Evolutionary conservation across 92 coral and sea anemone genomes (phyloP), one percentile per base, ranked within the genome.

Genomic region (Galaxea fascicularis): DNA sequence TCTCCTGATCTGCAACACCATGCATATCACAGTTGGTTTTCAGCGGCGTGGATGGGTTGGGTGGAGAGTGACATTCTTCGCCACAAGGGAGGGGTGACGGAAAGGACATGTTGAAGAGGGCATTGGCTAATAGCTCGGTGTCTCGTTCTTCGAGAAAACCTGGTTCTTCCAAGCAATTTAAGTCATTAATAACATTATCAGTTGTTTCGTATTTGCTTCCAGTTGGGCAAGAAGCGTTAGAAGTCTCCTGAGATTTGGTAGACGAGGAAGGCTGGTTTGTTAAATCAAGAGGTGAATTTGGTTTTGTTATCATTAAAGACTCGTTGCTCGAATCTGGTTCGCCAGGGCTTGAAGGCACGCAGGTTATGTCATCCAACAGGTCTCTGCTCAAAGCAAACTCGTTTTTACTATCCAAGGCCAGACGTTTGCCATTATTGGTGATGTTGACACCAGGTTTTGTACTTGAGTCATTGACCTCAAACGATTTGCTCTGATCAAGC

Each of bases 61-160:
- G 98, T 0, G 98, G 98, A 4, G 98, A 94, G n/a, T 31, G 44
- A 22, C 79, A 71, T 20, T 59, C 68, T 21, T 67, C 81, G 8
- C 62, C 79, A 15, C 41, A 35, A 24, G 89, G 44, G 9, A 31
- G 73, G 20, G 95, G 98, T 39, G 98, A 94, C 85, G 89, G 71
- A 57, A 66, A 89, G 6, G 98, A 94, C 98, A 94, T 94, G 73
- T 89, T 92, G 56, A 92, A 94, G 35, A 94, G 77, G 0, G 95
- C 98, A 63, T 90, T 92, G 18, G 90, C 93, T 46, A 83, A 92
- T 17, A 90, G 76, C 25, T 79, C 85, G 10, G 85, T 21, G 9
- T 65, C 73, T 62, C 58, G 70, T 82, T 82, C 86, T 10, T 70
- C 17, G 12, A 71, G 62, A 44, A 39, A 35, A 66, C 10, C 27